These are phyloP conservation scores for Nothoprocta pentlandii DNA, from an alignment of 2,113 vertebrate genomes.

Conservation along the genomic window DNA sequence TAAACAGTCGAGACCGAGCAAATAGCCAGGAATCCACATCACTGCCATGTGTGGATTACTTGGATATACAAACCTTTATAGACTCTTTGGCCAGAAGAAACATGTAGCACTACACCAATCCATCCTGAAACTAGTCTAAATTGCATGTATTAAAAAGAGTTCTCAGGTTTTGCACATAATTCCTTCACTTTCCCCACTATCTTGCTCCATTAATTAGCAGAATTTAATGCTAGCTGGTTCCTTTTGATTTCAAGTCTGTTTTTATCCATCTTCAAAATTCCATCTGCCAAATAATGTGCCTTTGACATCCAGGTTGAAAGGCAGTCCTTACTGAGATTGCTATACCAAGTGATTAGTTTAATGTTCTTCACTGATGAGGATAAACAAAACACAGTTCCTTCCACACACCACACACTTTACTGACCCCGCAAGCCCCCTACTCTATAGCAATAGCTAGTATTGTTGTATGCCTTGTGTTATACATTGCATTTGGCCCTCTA, in stretches of 20 bases:
- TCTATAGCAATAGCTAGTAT: neutral
- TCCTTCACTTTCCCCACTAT: neutral
- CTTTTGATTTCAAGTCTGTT: neutral
- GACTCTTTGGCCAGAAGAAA: neutral
- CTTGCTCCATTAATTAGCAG: neutral
- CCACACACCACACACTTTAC: neutral
- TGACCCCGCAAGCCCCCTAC: neutral
- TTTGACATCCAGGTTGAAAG: neutral
- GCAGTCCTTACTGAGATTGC: neutral
- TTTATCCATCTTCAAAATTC: neutral
- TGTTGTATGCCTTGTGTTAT: neutral
- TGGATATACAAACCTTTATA: rapidly evolving
- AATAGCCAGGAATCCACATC: neutral
- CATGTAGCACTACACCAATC: neutral
- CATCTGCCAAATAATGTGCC: rapidly evolving
- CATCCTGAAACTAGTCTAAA: neutral
- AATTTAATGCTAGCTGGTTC: neutral
- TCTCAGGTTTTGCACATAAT: neutral
- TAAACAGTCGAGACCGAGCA: neutral
- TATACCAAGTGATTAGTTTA: neutral
- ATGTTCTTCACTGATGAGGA: neutral
- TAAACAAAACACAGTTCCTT: neutral
- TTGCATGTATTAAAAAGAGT: neutral
- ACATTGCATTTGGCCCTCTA: neutral
- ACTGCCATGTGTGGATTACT: neutral